These are phyloP conservation scores for Chymomyza procnemis DNA, from an alignment of 2,888 invertebrate species.

Conservation along the genomic window DNA sequence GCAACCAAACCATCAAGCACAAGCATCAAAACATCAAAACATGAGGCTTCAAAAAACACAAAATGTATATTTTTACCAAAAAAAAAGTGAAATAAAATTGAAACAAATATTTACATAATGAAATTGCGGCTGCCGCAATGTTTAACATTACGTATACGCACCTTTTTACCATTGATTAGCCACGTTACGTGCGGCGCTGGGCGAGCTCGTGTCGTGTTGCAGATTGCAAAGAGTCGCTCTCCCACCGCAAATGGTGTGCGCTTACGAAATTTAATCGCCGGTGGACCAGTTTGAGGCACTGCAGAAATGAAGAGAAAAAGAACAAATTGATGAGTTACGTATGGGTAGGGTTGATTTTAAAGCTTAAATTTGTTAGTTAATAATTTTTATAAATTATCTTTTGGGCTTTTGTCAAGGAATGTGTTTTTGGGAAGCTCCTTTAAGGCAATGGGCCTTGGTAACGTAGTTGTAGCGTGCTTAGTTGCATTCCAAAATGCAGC, in stretches of 20 bases:
- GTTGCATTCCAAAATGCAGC: too few relatives aligned
- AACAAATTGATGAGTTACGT: background rate
- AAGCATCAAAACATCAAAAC: conserved; percentile 4
- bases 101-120: conserved; percentile 20
- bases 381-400: too few relatives aligned
- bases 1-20: conserved; percentile 9
- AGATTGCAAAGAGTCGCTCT: conserved; percentile 84
- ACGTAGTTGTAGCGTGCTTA: too few relatives aligned
- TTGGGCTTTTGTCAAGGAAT: too few relatives aligned
- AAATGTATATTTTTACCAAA: too few relatives aligned
- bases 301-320: conserved; percentile 17
- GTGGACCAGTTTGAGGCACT: conserved; percentile 83
- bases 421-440: too few relatives aligned
- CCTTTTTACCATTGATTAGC: conserved; percentile 86
- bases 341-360: background rate
- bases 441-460: too few relatives aligned
- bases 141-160: conserved; percentile 66
- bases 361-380: too few relatives aligned
- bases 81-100: background rate
- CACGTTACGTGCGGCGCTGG: conserved; percentile 86
- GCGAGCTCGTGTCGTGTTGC: conserved; percentile 84
- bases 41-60: background rate
- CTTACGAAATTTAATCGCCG: conserved; percentile 83
- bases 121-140: conserved; percentile 9
- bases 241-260: conserved; percentile 81